A percentile compares a stretch with the other conserved stretches of the same genome.
Evolutionary conservation across 2,113 vertebrate species (phyloP).

Genomic region (Pygoscelis antarcticus): DNA sequence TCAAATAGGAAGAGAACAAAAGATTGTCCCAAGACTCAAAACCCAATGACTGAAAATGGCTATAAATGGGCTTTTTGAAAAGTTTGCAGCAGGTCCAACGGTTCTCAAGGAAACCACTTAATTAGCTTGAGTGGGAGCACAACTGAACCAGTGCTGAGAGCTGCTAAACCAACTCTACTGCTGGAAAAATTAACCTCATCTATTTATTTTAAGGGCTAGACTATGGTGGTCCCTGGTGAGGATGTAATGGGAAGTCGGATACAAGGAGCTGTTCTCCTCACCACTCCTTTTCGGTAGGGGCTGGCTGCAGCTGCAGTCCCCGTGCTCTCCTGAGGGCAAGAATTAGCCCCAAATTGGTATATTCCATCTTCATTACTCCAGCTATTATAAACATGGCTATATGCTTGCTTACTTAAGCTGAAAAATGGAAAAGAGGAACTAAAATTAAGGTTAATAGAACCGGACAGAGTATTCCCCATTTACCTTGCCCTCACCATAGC

Average conservation of each 20-base stretch:
- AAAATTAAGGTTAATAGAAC: conserved; percentile 60
- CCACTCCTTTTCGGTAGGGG: neutral
- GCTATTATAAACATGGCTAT: conserved; percentile 53
- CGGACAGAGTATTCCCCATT: neutral
- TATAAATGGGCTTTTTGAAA: neutral
- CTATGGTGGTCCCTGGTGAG: conserved; percentile 15
- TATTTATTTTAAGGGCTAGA: conserved; percentile 27
- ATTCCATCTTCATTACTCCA: conserved; percentile 66
- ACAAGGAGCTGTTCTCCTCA: conserved; percentile 35
- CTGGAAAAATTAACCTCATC: conserved; percentile 39
- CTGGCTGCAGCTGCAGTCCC: conserved; percentile 33
- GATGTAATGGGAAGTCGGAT: conserved; percentile 9
- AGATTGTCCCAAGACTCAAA: neutral
- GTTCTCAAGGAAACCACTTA: neutral
- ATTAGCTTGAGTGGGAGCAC: neutral
- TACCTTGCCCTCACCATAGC: neutral
- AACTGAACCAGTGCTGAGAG: neutral
- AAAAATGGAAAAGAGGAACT: conserved; percentile 51
- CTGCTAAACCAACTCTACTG: neutral
- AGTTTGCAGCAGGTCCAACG: neutral
- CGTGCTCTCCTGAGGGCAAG: conserved; percentile 31
- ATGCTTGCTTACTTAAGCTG: conserved; percentile 56
- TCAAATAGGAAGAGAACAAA: neutral
- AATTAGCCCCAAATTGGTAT: conserved; percentile 61
- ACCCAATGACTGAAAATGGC: neutral